Percentiles rank a stretch among this genome's conserved stretches.
Evolutionary conservation across 2,113 vertebrate genomes (phyloP).

Genomic region (Leptodactylus fuscus): DNA sequence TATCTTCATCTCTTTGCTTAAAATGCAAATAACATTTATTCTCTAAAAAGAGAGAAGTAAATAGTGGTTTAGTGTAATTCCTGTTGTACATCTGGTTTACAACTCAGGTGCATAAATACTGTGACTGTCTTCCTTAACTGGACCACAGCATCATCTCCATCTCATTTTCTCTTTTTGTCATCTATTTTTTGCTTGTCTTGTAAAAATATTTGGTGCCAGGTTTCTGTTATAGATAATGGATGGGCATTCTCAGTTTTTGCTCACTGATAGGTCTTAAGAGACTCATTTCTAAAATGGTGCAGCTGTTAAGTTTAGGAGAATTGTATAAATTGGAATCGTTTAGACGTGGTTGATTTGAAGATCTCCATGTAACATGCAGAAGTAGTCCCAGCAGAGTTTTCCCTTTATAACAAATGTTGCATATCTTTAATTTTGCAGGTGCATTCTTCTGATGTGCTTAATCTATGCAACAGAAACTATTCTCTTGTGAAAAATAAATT

Average conservation of each 20-base stretch:
- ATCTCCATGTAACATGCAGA: constrained; percentile 65
- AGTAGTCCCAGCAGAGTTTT: constrained; percentile 67
- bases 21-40: neutral
- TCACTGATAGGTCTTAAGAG: constrained; percentile 74
- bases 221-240: constrained; percentile 79
- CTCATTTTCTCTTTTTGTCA: constrained; percentile 13
- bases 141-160: neutral
- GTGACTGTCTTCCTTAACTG: neutral
- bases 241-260: constrained; percentile 74
- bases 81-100: neutral
- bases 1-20: neutral
- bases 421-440: constrained; percentile 59
- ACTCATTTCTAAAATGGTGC: constrained; percentile 77
- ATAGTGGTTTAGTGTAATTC: neutral
- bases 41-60: neutral
- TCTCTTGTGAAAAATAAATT: constrained; percentile 60
- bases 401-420: constrained; percentile 70
- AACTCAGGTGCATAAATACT: neutral
- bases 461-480: constrained; percentile 63
- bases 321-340: constrained; percentile 72
- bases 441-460: constrained; percentile 55
- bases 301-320: constrained; percentile 80
- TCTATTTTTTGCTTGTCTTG: constrained; percentile 54
- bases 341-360: constrained; percentile 67
- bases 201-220: constrained; percentile 67